Evolutionary conservation across 2,113 vertebrate genomes (phyloP).

Genomic region (Turdus rufiventris): DNA sequence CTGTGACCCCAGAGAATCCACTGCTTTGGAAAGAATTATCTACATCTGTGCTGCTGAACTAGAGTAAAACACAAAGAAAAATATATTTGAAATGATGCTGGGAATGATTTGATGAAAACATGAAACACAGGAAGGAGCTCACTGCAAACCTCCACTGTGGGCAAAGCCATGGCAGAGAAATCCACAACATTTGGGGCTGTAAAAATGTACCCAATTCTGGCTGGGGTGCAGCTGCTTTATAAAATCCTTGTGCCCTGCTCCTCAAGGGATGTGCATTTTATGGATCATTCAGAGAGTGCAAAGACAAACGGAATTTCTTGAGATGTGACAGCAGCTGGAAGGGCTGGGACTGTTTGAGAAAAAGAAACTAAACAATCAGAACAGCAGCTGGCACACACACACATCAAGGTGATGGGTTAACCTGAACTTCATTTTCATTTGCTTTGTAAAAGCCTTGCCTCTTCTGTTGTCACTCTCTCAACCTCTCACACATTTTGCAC

Average conservation of each 20-base stretch:
- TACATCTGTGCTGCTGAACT: not conserved
- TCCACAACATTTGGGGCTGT: not conserved
- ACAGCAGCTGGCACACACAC: not conserved
- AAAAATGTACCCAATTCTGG: not conserved
- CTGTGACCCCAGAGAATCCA: not conserved
- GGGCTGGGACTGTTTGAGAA: not conserved
- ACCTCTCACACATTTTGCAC: not conserved
- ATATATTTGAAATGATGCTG: accelerated
- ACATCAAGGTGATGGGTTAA: too few relatives aligned
- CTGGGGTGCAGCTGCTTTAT: not conserved
- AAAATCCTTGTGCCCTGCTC: not conserved
- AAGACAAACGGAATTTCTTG: not conserved
- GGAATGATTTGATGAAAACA: not conserved
- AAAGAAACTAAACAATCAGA: not conserved
- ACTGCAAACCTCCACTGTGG: not conserved
- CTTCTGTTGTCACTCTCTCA: not conserved
- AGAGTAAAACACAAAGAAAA: not conserved
- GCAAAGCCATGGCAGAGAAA: not conserved
- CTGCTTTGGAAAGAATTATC: not conserved
- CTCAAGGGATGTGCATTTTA: not conserved
- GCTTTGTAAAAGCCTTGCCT: not conserved
- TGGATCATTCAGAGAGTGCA: not conserved
- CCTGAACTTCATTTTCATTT: not conserved
- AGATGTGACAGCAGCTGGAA: not conserved
- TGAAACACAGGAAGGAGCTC: not conserved